Evolutionary conservation across 1,140 invertebrate genomes (phyloP), one percentile per base, ranked within the genome.

Genomic region (Pteromalus puparum): DNA sequence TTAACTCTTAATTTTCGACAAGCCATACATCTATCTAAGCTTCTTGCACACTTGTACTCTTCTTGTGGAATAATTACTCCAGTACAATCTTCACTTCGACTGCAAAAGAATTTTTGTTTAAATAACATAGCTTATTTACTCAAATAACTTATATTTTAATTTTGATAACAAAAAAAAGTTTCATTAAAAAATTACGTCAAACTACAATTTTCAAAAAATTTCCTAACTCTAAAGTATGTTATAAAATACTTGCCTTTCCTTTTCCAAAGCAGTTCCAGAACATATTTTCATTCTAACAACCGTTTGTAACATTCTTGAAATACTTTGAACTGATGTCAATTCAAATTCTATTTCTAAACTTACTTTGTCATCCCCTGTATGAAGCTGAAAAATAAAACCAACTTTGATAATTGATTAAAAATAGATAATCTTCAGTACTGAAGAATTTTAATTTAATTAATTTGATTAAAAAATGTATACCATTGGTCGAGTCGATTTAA

Each of bases 311-410:
- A 78, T 30, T 28, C 30, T 65, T 78, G 61, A 30, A 61, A 78
- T 78, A 65, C 48, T 30, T 34, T 78, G 48, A 34, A 7, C 4
- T 18, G 76, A 78, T 30, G 9, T 13, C 5, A 78, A n/a, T 61
- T 28, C 42, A 65, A 61, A 61, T 65, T 78, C 28, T 30, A 65
- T 34, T 78, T 78, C 76, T 21, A 78, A 18, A 34, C 26, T 28
- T 65, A 78, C 26, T 46, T 65, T 30, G n/a, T 78, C 76, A 78
- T 78, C 76, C 53, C 48, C 76, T 34, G 76, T 78, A 65, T 78
- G 76, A 30, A 78, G 53, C 76, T 78, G 18, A 30, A 30, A 21
- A 7, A 30, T 61, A 61, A 61, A 61, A 61, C 9, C 6, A 38
- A 70, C 3, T 30, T 28, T 3, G 30, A 13, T 70, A 26, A 24